Percentiles rank a stretch among this genome's conserved stretches.
These are phyloP conservation scores for Nothoprocta perdicaria DNA, from an alignment of 2,113 vertebrate genomes.

Conservation along the genomic window DNA sequence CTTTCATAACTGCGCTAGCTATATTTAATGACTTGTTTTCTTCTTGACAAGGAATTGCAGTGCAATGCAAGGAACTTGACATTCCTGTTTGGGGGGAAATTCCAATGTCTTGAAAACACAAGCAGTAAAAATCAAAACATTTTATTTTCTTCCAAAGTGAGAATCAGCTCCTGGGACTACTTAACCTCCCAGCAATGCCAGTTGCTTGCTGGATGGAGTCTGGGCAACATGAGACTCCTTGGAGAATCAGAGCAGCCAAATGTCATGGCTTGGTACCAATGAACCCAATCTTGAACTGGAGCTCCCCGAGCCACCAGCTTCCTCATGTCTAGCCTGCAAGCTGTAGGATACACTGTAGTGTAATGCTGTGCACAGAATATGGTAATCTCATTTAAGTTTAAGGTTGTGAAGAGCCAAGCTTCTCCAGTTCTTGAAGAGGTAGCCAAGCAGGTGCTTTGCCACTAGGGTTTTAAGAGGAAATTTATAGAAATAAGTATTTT, in stretches of 20 bases:
- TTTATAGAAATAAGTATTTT: not conserved
- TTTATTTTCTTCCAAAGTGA: not conserved
- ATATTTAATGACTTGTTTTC: not conserved
- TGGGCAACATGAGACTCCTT: not conserved
- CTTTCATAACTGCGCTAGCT: not conserved
- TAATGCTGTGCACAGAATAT: not conserved
- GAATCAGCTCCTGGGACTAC: not conserved
- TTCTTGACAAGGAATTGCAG: not conserved
- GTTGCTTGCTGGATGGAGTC: not conserved
- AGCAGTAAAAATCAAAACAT: not conserved
- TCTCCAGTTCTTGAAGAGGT: not conserved
- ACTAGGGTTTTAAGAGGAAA: not conserved
- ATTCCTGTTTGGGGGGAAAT: not conserved
- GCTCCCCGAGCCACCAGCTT: not conserved
- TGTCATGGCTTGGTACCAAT: not conserved
- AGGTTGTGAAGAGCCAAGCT: not conserved
- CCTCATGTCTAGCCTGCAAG: not conserved
- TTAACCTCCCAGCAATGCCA: not conserved
- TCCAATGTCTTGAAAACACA: not conserved
- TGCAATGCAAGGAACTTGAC: not conserved
- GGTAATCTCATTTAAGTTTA: not conserved
- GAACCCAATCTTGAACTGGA: not conserved
- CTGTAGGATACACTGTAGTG: fast-evolving
- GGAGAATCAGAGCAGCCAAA: not conserved
- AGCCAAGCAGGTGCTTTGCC: not conserved